Evolutionary conservation across 2,113 vertebrate species (phyloP).

Genomic region (Dromiciops gliroides): DNA sequence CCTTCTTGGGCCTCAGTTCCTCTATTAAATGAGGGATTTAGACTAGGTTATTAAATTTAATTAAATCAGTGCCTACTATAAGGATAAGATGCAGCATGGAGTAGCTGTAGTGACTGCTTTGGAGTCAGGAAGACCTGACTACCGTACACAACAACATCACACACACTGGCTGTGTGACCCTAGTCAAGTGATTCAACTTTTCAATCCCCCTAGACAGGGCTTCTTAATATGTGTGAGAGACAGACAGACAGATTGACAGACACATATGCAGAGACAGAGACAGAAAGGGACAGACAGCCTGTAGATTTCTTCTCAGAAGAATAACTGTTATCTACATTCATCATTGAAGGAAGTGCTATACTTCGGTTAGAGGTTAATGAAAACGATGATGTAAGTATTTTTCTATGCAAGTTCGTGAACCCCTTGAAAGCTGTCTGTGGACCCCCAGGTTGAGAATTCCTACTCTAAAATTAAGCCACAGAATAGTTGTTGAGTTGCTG

Average conservation of each 20-base stretch:
- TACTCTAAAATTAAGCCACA: not conserved
- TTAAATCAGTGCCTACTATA: not conserved
- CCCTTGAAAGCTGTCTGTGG: not conserved
- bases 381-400: not conserved
- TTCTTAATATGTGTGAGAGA: not conserved
- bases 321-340: not conserved
- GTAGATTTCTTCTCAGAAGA: not conserved
- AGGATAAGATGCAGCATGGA: not conserved
- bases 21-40: constrained; percentile 25
- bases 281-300: not conserved
- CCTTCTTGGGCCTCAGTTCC: constrained; percentile 40
- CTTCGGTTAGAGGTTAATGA: not conserved
- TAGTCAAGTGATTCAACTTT: not conserved
- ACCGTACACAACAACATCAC: not conserved
- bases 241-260: too few relatives aligned
- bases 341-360: not conserved
- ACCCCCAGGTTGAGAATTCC: not conserved
- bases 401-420: not conserved
- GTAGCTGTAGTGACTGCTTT: not conserved
- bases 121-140: not conserved
- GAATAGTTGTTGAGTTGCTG: not conserved
- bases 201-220: not conserved
- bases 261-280: too few relatives aligned
- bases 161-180: not conserved
- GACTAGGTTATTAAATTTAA: not conserved